phyloP scores from a whole-genome alignment of 2,113 vertebrate species.

The Callaeas wilsoni region DNA sequence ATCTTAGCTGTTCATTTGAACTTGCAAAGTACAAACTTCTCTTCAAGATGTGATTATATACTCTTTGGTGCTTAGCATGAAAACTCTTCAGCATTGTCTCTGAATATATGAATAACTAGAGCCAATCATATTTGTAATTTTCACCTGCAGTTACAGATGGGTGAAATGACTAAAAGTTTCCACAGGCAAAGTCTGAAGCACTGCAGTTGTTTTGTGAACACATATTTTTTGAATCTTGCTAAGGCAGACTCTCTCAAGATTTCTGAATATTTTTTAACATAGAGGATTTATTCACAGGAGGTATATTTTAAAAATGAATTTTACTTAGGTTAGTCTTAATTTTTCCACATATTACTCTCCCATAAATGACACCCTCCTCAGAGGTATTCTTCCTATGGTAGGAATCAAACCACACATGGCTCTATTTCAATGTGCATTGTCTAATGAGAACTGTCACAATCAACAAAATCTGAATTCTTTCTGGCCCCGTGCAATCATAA shows the following conservation, averaged over 20 bases:
- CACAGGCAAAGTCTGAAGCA: neutral
- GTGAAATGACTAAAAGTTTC: neutral
- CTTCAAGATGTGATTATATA: neutral
- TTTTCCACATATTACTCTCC: neutral
- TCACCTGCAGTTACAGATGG: neutral
- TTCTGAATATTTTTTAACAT: neutral
- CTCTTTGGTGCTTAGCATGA: neutral
- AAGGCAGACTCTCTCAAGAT: neutral
- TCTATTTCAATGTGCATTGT: neutral
- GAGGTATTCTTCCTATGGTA: neutral
- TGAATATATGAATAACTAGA: neutral
- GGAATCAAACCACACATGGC: neutral
- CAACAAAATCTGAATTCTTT: neutral
- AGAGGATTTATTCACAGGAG: neutral
- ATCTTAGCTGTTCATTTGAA: neutral
- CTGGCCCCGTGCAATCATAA: neutral
- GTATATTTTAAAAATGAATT: neutral
- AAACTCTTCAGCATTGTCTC: neutral
- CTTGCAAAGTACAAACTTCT: neutral
- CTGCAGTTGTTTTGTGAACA: neutral
- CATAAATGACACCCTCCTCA: neutral
- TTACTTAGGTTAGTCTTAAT: neutral
- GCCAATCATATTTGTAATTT: neutral
- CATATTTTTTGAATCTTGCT: neutral
- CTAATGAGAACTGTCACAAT: neutral